Conservation (phyloP, 2,888 invertebrate genomes). For the Ecdyonurus torrentis region DNA sequence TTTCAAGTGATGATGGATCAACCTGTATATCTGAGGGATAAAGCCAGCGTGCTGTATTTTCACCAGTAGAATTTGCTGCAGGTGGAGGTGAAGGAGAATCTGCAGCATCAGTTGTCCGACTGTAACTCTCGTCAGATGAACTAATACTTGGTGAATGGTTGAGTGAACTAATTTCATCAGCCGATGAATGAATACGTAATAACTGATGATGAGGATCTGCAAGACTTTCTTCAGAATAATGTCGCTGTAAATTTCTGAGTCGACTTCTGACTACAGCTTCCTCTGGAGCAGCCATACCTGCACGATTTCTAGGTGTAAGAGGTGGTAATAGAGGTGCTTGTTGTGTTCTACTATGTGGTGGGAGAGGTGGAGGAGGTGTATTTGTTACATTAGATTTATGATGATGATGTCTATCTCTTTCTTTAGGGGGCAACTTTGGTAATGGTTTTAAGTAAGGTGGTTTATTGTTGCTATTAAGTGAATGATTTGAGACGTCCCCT, state of each 20-base stretch:
- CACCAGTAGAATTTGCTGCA: slow-evolving; percentile 27
- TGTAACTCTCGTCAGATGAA: slow-evolving; percentile 72
- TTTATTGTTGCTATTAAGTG: slow-evolving; percentile 11
- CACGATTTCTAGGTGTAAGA: slow-evolving; percentile 13
- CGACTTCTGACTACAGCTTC: slow-evolving; percentile 11
- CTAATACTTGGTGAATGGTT: slow-evolving; percentile 68
- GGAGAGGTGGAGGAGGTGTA: slow-evolving; percentile 5
- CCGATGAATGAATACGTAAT: slow-evolving; percentile 55
- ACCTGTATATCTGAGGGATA: slow-evolving; percentile 44
- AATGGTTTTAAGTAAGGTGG: slow-evolving; percentile 37
- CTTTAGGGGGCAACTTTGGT: slow-evolving; percentile 35
- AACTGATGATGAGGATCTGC: slow-evolving; percentile 26
- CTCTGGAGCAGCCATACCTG: slow-evolving; percentile 16
- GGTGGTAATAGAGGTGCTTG: slow-evolving; percentile 14
- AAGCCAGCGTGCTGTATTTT: slow-evolving; percentile 35
- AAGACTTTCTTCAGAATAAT: slow-evolving; percentile 48
- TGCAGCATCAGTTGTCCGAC: slow-evolving; percentile 59
- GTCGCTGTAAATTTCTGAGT: slow-evolving; percentile 32
- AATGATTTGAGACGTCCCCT: slow-evolving; percentile 32
- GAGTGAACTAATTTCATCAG: slow-evolving; percentile 64
- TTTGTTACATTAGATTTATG: not conserved
- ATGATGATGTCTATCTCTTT: slow-evolving; percentile 13
- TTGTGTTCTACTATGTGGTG: slow-evolving; percentile 10
- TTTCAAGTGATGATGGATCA: slow-evolving; percentile 27
- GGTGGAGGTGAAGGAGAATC: slow-evolving; percentile 33